Evolutionary conservation across 2,113 vertebrate genomes (phyloP).

Genomic region (Mionectes macconnelli): DNA sequence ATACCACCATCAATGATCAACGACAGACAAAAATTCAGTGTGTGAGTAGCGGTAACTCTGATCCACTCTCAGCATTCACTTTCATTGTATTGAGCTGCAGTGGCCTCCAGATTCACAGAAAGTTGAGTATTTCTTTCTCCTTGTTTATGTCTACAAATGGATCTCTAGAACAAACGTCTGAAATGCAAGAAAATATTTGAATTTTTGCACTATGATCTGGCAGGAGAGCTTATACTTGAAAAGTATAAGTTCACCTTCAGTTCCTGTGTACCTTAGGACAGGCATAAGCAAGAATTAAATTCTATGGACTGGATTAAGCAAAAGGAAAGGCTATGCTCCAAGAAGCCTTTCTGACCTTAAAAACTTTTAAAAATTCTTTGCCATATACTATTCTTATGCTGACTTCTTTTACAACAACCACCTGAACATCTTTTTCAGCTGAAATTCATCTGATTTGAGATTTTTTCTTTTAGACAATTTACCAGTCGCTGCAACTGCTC

Average conservation of each 20-base stretch:
- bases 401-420: neutral
- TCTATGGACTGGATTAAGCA: neutral
- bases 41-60: neutral
- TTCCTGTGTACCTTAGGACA: neutral
- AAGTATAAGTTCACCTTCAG: neutral
- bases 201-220: neutral
- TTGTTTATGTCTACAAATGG: neutral
- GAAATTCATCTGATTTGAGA: neutral
- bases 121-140: neutral
- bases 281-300: neutral
- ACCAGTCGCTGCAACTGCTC: neutral
- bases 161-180: neutral
- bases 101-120: neutral
- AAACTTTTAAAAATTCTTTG: neutral
- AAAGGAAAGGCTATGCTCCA: neutral
- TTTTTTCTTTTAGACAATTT: neutral
- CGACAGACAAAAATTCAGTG: accelerated
- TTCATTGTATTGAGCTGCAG: neutral
- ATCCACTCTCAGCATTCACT: neutral
- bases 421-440: neutral
- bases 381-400: neutral
- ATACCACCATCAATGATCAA: neutral
- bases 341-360: neutral
- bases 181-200: neutral
- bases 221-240: neutral